Evolutionary conservation across 1,140 invertebrate species (phyloP), one percentile per base, ranked within the genome.

Genomic region (Ruditapes philippinarum): DNA sequence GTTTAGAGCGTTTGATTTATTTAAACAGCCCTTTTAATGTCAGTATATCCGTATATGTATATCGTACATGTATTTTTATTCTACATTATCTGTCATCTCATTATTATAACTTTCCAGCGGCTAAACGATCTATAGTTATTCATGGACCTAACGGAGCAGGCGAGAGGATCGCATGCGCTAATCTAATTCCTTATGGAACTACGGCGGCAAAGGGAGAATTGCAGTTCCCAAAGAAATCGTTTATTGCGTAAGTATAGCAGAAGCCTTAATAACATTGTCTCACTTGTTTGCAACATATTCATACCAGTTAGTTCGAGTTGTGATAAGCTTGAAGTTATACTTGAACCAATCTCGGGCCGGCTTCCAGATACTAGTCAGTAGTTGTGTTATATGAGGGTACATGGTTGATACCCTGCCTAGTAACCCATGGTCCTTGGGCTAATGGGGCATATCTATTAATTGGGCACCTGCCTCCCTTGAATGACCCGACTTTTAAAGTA

Each of bases 91-190:
- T n/a, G n/a, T n/a, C n/a, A n/a, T n/a, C n/a, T n/a, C 42, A 45
- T 14, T 45, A 45, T 45, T 14, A 45, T 45, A 5, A 7, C 14
- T 79, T 86, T 90, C 70, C 82, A 91, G 91, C 89, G 38, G 83
- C 68, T 25, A 84, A 90, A 2, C 78, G 90, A n/a, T 90, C 91
- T 14, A 86, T 92, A 36, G 91, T 92, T 3, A 97, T 99, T 76
- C 97, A 98, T 93, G 97, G 97, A 12, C 97, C 97, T 45, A 97
- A 98, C 91, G 96, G 97, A 74, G 97, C 97, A 12, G 94, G 95
- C 1, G 1, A 45, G 0, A 82, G 91, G 3, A 12, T 90, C 0
- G 90, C 87, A 1, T 92, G 91, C 73, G 91, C 90, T 17, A 70
- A 92, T 65, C 76, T 92, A 1, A 42, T 92, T 22, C 91, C 91